Evolutionary conservation across 1,140 invertebrate species (phyloP).

Genomic region (Monomorium pharaonis): DNA sequence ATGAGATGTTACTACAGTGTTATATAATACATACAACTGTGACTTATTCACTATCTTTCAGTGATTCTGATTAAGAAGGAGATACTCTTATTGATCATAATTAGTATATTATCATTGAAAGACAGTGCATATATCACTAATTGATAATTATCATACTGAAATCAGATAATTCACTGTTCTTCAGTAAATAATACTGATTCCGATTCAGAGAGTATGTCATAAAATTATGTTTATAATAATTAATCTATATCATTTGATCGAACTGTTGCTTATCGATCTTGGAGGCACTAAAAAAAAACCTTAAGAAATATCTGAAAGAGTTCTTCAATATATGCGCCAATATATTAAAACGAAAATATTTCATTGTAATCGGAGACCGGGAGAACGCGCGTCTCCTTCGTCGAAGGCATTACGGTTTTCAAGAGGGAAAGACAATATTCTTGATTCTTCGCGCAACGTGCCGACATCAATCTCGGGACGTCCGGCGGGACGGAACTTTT

Average conservation of each 20-base stretch:
- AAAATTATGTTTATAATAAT: neutral
- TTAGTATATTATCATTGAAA: no score
- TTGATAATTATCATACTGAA: no score
- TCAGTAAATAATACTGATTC: no score
- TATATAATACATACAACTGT: no score
- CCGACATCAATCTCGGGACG: slow-evolving; percentile 65
- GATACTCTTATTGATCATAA: no score
- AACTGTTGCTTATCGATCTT: neutral
- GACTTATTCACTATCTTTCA: no score
- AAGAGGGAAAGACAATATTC: slow-evolving; percentile 60
- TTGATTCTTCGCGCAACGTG: slow-evolving; percentile 68
- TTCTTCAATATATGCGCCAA: neutral
- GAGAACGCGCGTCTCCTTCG: slow-evolving; percentile 3
- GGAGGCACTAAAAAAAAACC: neutral
- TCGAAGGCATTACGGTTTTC: slow-evolving; percentile 39
- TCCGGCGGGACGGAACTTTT: slow-evolving; percentile 69
- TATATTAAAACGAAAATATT: slow-evolving; percentile 27
- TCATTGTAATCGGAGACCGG: neutral
- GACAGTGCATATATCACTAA: no score
- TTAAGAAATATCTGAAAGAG: neutral
- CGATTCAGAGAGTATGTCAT: no score
- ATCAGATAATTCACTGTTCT: no score
- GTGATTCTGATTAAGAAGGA: no score
- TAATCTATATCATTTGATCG: neutral
- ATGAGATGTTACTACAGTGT: no score